A percentile compares a stretch with the other conserved stretches of the same genome.
Conservation (phyloP, 2,888 invertebrate species). For the Beris chalybata region DNA sequence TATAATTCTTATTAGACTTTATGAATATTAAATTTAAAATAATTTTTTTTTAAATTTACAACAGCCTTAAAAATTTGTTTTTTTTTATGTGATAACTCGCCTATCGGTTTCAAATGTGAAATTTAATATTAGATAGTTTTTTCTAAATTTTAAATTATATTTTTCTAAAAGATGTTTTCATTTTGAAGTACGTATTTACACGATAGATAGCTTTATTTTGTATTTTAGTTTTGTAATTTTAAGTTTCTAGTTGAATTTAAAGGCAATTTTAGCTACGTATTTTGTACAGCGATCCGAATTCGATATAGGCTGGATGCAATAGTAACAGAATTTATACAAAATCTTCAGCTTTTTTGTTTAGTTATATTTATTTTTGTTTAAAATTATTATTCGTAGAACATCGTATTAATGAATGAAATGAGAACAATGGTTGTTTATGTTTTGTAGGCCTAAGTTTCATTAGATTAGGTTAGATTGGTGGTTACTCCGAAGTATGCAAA, state of each 20-base stretch:
- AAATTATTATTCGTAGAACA: too few species aligned
- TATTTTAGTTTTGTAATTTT: constrained; percentile 2
- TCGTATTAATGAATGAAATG: too few species aligned
- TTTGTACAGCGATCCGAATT: constrained; percentile 28
- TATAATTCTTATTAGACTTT: constrained; percentile 9
- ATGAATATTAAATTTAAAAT: constrained; percentile 20
- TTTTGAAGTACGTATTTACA: constrained; percentile 1
- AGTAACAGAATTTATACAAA: too few species aligned
- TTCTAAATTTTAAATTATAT: background rate
- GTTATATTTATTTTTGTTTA: too few species aligned
- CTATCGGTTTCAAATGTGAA: constrained; percentile 16
- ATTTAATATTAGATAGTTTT: background rate
- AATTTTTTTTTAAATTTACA: constrained; percentile 2
- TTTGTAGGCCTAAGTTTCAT: too few species aligned
- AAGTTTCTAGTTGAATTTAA: constrained; percentile 18
- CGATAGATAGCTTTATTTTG: background rate
- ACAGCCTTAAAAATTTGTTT: constrained; percentile 15
- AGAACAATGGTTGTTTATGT: too few species aligned
- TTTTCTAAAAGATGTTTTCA: background rate
- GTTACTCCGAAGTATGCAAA: too few species aligned
- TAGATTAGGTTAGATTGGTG: too few species aligned
- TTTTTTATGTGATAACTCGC: constrained; percentile 2
- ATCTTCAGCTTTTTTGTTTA: too few species aligned
- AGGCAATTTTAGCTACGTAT: constrained; percentile 31
- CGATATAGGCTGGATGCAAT: too few species aligned